Conservation (phyloP, 2,888 invertebrate genomes). For the Drosophila barbarae region DNA sequence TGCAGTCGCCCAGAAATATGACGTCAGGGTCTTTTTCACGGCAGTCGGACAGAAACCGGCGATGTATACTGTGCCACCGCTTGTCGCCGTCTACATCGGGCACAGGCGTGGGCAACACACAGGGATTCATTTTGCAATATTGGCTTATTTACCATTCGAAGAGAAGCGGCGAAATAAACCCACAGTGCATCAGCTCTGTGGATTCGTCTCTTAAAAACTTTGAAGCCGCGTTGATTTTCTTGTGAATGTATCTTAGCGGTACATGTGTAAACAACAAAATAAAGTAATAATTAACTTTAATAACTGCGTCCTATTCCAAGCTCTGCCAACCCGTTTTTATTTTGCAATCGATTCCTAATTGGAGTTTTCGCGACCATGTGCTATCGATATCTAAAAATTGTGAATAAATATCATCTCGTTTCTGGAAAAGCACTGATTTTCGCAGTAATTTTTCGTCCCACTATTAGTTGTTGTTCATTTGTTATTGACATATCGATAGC, state of each 20-base stretch:
- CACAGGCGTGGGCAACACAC: conserved; percentile 85
- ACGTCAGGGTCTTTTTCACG: conserved; percentile 95
- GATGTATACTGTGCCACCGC: conserved; percentile 83
- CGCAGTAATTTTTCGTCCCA: not conserved
- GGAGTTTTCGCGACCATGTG: not conserved
- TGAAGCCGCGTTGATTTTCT: not conserved
- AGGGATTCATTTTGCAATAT: conserved; percentile 84
- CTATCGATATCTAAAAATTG: not conserved
- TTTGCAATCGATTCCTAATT: not conserved
- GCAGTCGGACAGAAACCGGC: conserved; percentile 90
- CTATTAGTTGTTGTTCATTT: no score
- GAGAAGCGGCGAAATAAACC: conserved; percentile 3
- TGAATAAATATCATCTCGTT: not conserved
- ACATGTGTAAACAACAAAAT: conserved; percentile 14
- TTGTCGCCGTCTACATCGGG: conserved; percentile 91
- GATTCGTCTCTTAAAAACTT: not conserved
- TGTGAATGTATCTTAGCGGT: not conserved
- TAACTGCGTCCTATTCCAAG: conserved; percentile 8
- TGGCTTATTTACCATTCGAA: conserved; percentile 10
- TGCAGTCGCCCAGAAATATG: conserved; percentile 93
- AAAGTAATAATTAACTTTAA: conserved; percentile 15
- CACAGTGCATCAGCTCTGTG: not conserved
- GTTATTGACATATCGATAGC: not conserved
- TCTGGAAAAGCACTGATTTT: not conserved
- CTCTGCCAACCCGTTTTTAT: conserved; percentile 2